Conservation (phyloP, 2,113 vertebrate species). For the Dendrocopos noguchii region DNA sequence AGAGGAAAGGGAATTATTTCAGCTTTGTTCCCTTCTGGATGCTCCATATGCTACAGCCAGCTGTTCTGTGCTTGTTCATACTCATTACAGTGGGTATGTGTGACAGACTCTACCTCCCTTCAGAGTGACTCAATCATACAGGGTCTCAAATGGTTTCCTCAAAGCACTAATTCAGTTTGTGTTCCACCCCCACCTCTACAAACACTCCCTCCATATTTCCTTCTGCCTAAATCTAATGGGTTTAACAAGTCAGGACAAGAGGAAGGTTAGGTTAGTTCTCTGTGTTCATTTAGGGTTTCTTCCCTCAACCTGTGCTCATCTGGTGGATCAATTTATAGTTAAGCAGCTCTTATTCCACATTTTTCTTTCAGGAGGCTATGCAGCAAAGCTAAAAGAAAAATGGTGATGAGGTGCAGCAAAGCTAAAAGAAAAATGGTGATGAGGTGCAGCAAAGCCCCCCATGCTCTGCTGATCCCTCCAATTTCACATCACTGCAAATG, state of each 20-base stretch:
- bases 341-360: background rate
- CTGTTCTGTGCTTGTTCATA: slow-evolving; percentile 51
- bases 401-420: background rate
- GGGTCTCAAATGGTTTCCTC: background rate
- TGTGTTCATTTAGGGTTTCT: background rate
- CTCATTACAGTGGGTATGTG: slow-evolving; percentile 26
- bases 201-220: background rate
- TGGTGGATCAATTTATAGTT: background rate
- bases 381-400: background rate
- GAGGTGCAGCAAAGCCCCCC: background rate
- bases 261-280: background rate
- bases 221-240: background rate
- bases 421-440: background rate
- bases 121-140: slow-evolving; percentile 34
- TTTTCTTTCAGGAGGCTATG: background rate
- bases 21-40: slow-evolving; percentile 64
- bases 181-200: background rate
- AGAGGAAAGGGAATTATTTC: slow-evolving; percentile 68
- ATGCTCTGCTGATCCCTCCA: background rate
- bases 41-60: slow-evolving; percentile 62
- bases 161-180: background rate
- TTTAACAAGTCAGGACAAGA: background rate
- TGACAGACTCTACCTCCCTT: slow-evolving; percentile 54
- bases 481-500: background rate
- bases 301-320: background rate